phyloP scores from a whole-genome alignment of 1,140 invertebrate genomes.

The Drosophila asahinai region DNA sequence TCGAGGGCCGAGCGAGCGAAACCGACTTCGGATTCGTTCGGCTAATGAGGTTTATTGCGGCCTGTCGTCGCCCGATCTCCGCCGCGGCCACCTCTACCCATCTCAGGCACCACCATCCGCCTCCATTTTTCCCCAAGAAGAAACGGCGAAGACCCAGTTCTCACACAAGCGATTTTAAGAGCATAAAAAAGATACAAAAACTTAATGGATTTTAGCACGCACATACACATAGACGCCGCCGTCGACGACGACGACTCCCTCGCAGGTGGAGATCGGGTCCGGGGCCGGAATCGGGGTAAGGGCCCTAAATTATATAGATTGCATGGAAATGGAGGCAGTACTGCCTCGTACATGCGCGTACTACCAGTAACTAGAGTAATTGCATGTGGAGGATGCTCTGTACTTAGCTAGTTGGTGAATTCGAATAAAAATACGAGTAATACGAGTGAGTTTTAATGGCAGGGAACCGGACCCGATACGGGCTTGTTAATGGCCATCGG shows the following conservation, averaged over 20 bases:
- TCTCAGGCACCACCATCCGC: neutral
- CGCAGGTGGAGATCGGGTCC: conserved; percentile 22
- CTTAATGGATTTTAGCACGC: conserved; percentile 81
- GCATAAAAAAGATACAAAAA: conserved; percentile 71
- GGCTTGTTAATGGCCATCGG: neutral
- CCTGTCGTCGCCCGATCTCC: conserved; percentile 44
- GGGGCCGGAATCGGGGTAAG: neutral
- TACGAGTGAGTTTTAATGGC: conserved; percentile 3
- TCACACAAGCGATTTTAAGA: conserved; percentile 79
- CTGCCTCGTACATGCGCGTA: conserved; percentile 34
- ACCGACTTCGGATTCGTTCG: conserved; percentile 56
- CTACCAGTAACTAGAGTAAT: conserved; percentile 48
- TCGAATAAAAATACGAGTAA: conserved; percentile 17
- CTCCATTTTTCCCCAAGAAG: conserved; percentile 26
- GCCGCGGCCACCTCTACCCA: neutral
- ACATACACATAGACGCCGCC: conserved; percentile 38
- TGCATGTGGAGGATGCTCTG: conserved; percentile 43
- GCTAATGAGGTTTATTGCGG: conserved; percentile 74
- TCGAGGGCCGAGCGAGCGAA: conserved; percentile 35
- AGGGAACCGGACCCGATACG: conserved; percentile 13
- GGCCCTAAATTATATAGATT: conserved; percentile 59
- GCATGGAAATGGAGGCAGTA: conserved; percentile 52
- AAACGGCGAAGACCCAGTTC: conserved; percentile 78
- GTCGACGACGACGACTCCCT: conserved; percentile 19
- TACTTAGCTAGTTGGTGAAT: conserved; percentile 35